A percentile compares a stretch with the other conserved stretches of the same genome.
phyloP scores from a whole-genome alignment of 1,140 invertebrate species.

The Mizuhopecten yessoensis region DNA sequence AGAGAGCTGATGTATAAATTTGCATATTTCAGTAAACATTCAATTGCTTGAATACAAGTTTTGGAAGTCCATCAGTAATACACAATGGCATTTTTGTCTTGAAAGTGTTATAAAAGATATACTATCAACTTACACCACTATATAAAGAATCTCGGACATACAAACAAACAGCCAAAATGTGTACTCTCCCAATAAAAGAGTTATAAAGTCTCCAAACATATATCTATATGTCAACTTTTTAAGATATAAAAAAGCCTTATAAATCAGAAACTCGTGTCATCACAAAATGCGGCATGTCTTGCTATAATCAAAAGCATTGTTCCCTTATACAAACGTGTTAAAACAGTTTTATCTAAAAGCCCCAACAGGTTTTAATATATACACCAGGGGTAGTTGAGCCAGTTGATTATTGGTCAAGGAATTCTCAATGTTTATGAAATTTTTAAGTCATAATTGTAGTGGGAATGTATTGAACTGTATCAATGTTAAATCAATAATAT shows the following conservation, averaged over 20 bases:
- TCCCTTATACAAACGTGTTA: conserved; percentile 31
- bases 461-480: conserved; percentile 38
- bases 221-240: conserved; percentile 43
- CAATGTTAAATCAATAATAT: conserved; percentile 36
- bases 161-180: conserved; percentile 40
- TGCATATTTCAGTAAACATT: conserved; percentile 57
- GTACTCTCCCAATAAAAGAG: conserved; percentile 38
- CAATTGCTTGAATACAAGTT: conserved; percentile 55
- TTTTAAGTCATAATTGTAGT: conserved; percentile 34
- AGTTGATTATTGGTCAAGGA: conserved; percentile 38
- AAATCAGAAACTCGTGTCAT: conserved; percentile 19
- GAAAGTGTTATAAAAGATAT: conserved; percentile 55
- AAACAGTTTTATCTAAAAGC: conserved; percentile 27
- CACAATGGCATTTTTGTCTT: conserved; percentile 46
- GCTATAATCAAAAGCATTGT: conserved; percentile 34
- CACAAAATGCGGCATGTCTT: conserved; percentile 37
- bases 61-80: conserved; percentile 56
- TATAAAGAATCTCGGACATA: conserved; percentile 25
- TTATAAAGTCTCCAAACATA: conserved; percentile 49
- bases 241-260: conserved; percentile 39
- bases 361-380: conserved; percentile 39
- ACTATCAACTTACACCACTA: conserved; percentile 51
- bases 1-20: conserved; percentile 59
- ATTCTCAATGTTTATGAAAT: conserved; percentile 40
- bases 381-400: conserved; percentile 36